Base-by-base conservation (phyloP, 2,113 vertebrate species). In the Hiodon tergisus region DNA sequence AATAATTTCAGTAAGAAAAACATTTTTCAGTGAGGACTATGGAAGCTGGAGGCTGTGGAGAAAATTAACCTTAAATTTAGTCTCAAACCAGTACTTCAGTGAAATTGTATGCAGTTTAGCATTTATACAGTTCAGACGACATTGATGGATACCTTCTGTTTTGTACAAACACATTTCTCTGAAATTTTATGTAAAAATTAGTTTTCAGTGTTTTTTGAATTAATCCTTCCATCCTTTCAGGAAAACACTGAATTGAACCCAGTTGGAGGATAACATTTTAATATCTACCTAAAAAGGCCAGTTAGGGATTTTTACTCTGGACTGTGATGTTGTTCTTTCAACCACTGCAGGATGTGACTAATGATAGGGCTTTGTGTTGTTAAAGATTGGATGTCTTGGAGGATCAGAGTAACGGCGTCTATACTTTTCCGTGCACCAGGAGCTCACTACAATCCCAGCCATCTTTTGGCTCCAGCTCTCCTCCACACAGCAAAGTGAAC, bases 401-500 rank as follows among this genome's bases (percentile, higher is more conserved):
- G n/a, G 63, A 53, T 71, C 46, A 75, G 73, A n/a, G 66, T 85
- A 79, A 84, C 68, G 46, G 46, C 69, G 70, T 81, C 31, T 81
- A 52, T n/a, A 77, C 71, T 80, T 83, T 71, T 84, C 79, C 88
- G 71, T 81, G 67, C 89, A 86, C 79, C 89, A 99, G 97, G 88
- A 93, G 91, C 59, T 93, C 95, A 3, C 90, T 99, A 88, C 93
- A 93, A 79, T 91, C 94, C 0, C 97, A 95, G 83, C 84, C 93
- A 10, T 84, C 92, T 0, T 99, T 91, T 0, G 96, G 96, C 70
- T 95, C 94, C 87, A 91, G 60, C 85, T 98, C 97, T 51, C 96
- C 97, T 0, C 94, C 96, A 0, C 93, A 96, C 63, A 89, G 91
- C 84, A 98, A 98, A 83, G 92, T 97, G 89, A 98, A 98, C 94